Evolutionary conservation across 2,888 invertebrate species (phyloP), one percentile per base, ranked within the genome.

Genomic region (Cryptophagus acutangulus): DNA sequence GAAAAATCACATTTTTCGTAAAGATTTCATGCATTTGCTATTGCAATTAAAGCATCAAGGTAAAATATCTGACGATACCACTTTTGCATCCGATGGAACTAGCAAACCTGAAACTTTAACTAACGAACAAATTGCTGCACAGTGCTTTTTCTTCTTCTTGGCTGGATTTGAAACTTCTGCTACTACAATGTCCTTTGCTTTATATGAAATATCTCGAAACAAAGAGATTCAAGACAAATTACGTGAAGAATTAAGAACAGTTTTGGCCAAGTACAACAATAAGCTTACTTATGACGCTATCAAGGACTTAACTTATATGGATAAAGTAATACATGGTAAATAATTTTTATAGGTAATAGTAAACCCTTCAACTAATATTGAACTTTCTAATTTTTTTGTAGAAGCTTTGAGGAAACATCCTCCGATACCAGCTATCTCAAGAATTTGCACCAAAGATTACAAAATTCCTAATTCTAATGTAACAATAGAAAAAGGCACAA

Each of bases 21-120:
- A 71, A 38, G 74, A 77, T 49, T 77, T 74, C 41, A 57, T 77
- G 15, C 71, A 75, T 40, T 49, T 72, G 20, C n/a, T n/a, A n/a
- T n/a, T n/a, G n/a, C n/a, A n/a, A n/a, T n/a, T n/a, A n/a, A n/a
- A n/a, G n/a, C n/a, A n/a, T 6, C n/a, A 26, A 26, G 26, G 12
- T 3, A 49, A 43, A n/a, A n/a, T n/a, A n/a, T n/a, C n/a, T n/a
- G n/a, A n/a, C 16, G 55, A 55, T 17, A 52, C 40, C 2, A 33
- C n/a, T n/a, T n/a, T n/a, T n/a, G n/a, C n/a, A n/a, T n/a, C n/a
- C n/a, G n/a, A n/a, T n/a, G n/a, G n/a, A n/a, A n/a, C n/a, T n/a
- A n/a, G 43, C 26, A 3, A 3, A 12, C 12, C 26, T n/a, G 12
- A 12, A 6, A 26, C 44, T 13, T 26, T 34, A 33, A 24, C 25